phyloP scores from a whole-genome alignment of 2,888 invertebrate genomes.

The Mesopsocus fuscifrons region DNA sequence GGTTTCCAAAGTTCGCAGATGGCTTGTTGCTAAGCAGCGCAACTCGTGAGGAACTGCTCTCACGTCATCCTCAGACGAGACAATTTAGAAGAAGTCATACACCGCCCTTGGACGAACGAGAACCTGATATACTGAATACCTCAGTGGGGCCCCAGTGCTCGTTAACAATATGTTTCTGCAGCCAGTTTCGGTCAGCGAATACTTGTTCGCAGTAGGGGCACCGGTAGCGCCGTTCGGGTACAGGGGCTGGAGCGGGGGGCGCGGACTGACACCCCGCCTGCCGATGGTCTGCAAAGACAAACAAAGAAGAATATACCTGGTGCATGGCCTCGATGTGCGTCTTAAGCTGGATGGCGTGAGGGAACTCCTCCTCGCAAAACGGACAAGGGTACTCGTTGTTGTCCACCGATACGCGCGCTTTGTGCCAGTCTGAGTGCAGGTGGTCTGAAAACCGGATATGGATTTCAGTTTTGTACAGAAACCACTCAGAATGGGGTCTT shows the following conservation, averaged over 20 bases:
- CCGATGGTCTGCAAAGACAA: conserved; percentile 25
- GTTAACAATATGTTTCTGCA: neutral
- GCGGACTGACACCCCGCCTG: neutral
- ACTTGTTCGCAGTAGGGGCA: conserved; percentile 5
- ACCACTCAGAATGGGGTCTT: too few species aligned
- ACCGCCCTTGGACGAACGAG: too few species aligned
- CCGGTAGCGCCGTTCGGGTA: neutral
- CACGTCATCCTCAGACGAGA: too few species aligned
- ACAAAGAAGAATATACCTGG: conserved; percentile 25
- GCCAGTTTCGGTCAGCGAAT: neutral
- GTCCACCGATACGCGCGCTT: neutral
- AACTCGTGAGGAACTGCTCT: too few species aligned
- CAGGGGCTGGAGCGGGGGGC: neutral
- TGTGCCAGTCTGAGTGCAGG: conserved; percentile 3
- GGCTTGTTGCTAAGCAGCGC: too few species aligned
- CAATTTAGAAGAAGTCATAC: too few species aligned
- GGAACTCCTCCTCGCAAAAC: conserved; percentile 55
- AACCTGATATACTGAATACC: too few species aligned
- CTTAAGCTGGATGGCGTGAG: conserved; percentile 46
- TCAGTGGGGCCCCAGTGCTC: conserved; percentile 1
- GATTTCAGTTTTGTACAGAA: too few species aligned
- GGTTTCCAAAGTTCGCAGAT: too few species aligned
- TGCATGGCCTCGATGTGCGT: conserved; percentile 48
- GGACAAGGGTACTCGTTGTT: conserved; percentile 32
- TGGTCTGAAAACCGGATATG: conserved; percentile 7